phyloP scores from a whole-genome alignment of 2,888 invertebrate genomes.

The Xestia ashworthii region DNA sequence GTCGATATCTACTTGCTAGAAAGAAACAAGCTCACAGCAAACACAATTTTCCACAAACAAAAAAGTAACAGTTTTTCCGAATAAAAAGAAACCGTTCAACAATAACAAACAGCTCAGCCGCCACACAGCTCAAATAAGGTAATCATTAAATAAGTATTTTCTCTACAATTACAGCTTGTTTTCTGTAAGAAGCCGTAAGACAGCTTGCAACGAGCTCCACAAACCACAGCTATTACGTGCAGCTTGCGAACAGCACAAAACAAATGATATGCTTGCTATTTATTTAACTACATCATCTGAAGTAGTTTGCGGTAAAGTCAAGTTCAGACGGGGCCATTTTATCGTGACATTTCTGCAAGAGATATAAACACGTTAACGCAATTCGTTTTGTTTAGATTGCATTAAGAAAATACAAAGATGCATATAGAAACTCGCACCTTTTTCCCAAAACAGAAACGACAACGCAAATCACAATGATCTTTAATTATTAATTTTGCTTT shows the following conservation, averaged over 20 bases:
- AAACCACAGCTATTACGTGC: constrained; percentile 48
- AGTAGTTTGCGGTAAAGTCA: constrained; percentile 16
- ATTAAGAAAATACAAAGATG: neutral
- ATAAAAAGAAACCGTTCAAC: neutral
- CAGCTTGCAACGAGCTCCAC: constrained; percentile 36
- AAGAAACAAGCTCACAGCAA: neutral
- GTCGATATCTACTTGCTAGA: neutral
- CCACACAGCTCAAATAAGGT: constrained; percentile 48
- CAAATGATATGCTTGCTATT: constrained; percentile 48
- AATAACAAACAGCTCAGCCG: constrained; percentile 10
- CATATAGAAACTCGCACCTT: neutral
- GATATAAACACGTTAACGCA: neutral
- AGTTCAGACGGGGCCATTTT: constrained; percentile 13
- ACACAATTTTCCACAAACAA: neutral
- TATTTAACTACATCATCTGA: constrained; percentile 49
- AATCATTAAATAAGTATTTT: constrained; percentile 58
- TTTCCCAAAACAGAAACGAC: neutral
- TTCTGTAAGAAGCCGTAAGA: constrained; percentile 19
- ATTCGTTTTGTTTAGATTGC: neutral
- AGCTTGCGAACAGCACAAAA: constrained; percentile 31
- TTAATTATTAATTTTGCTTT: neutral
- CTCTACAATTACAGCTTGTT: constrained; percentile 55
- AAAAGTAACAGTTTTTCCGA: neutral
- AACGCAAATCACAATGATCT: neutral
- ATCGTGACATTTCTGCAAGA: neutral